Evolutionary conservation across 2,113 vertebrate species (phyloP), one percentile per base, ranked within the genome.

Genomic region (Callionymus lyra): DNA sequence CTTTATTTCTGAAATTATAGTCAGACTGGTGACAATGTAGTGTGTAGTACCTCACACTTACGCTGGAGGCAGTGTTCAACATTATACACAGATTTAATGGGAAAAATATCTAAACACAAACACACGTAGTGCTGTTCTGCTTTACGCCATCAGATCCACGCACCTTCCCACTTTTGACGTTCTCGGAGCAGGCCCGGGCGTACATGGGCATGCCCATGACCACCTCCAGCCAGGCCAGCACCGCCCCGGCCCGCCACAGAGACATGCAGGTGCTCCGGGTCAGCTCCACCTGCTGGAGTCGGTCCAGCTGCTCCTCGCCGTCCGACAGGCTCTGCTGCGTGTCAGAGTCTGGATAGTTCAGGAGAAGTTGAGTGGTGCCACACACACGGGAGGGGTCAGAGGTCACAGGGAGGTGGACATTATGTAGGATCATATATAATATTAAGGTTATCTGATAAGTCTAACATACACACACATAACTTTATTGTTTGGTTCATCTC

Each of bases 181-280:
- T 91, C 72, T 92, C 89, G 0, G 84, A 67, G 27, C 88, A 92
- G 50, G 86, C 79, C 16, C 85, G 81, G 34, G 76, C 72, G 38
- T 90, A 91, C 87, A 90, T 91, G 39, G 90, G 87, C 88, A 92
- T 90, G 45, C 87, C 88, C 89, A 92, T 90, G 73, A 89, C 86
- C 50, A 91, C 86, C 71, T 92, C 90, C 63, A 92, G 86, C 90
- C 89, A 92, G 62, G 89, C 86, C 78, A 87, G 88, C 33, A 92
- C 86, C 0, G 86, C 78, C 34, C 88, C 84, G 0, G 90, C 88
- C 71, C 86, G 86, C 90, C 90, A 92, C 52, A 71, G 83, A 1
- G 89, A 89, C 90, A 92, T 91, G 70, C 87, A 87, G 0, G 81
- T 89, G 57, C 65, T 82, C 44, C 86, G 70, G 12, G 86, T 85